Evolutionary conservation across 2,113 vertebrate genomes (phyloP), one percentile per base, ranked within the genome.

Genomic region (Peucedramus taeniatus): DNA sequence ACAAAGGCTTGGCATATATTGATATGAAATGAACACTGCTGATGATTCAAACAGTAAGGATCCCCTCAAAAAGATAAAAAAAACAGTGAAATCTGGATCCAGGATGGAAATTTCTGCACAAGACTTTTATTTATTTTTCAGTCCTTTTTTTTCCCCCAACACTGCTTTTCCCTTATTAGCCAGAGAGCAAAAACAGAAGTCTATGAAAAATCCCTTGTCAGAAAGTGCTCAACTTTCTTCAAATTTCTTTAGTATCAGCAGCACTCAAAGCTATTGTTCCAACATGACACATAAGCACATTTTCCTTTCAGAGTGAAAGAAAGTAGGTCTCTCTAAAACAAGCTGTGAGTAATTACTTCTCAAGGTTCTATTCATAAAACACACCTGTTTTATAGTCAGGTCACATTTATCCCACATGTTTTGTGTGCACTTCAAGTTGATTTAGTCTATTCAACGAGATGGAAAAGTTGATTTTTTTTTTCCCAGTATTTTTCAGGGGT

Each of bases 291-390:
- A 76, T 1, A 39, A 61, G 59, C 30, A 68, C 45, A 40, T 83
- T 90, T 80, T 82, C 70, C 68, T 96, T 89, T 85, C 70, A 49
- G 64, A 92, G 15, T 51, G 37, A 65, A 85, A 39, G 80, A 72
- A 95, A 89, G 84, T 45, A 74, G 64, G 50, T 94, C 66, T 89
- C 74, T 76, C 81, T 83, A 85, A 94, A 96, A 94, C 82, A 93
- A 95, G 82, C 47, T 81, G 61, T 51, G 39, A 88, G 68, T 92
- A 96, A 97, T 96, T 96, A 94, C 71, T 90, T 89, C 74, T 93
- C n/a, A 57, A 91, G 82, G 59, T 91, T 93, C 79, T 95, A 86
- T 94, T 96, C 68, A 71, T 78, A 77, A 88, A 92, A 90, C 28
- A 45, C 79, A 89, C 66, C 85, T 91, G 85, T 3, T 96, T 90